These are phyloP conservation scores for Phylloscopus trochiloides DNA, from an alignment of 2,113 vertebrate genomes.

Conservation along the genomic window DNA sequence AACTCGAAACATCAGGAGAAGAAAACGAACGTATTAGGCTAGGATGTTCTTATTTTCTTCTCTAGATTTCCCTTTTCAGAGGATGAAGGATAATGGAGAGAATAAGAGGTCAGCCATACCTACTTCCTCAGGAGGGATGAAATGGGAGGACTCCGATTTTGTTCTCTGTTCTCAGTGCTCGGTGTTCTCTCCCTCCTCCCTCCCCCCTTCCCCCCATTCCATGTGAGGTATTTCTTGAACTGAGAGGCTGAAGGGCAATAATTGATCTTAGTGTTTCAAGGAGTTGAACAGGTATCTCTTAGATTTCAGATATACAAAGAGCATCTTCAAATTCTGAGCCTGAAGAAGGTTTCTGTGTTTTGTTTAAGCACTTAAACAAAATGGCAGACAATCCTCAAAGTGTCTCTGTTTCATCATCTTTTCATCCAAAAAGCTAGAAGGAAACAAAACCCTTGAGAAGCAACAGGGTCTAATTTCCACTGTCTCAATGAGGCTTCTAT, in stretches of 20 bases:
- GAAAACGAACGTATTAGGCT: neutral
- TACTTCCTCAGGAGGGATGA: neutral
- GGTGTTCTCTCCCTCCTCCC: neutral
- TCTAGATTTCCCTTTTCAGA: neutral
- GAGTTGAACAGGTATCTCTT: neutral
- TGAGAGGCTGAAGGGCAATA: neutral
- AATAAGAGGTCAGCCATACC: neutral
- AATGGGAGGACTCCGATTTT: neutral
- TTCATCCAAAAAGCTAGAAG: neutral
- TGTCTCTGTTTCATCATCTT: neutral
- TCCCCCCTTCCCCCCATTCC: accelerated
- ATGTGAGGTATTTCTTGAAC: neutral
- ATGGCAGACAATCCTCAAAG: neutral
- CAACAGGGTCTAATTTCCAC: neutral
- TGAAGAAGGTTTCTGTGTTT: neutral
- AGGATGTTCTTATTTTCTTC: neutral
- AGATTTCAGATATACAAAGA: neutral
- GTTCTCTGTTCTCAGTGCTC: neutral
- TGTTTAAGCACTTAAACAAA: neutral
- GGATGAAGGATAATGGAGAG: neutral
- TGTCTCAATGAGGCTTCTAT: slow-evolving; percentile 1
- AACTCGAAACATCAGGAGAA: neutral
- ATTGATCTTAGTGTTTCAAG: neutral
- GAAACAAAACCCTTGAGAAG: slow-evolving; percentile 25
- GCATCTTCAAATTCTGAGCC: neutral